A percentile compares a stretch with the other conserved stretches of the same genome.
Conservation (phyloP, 2,797 vertebrate genomes). For the Chloroceryle inda region DNA sequence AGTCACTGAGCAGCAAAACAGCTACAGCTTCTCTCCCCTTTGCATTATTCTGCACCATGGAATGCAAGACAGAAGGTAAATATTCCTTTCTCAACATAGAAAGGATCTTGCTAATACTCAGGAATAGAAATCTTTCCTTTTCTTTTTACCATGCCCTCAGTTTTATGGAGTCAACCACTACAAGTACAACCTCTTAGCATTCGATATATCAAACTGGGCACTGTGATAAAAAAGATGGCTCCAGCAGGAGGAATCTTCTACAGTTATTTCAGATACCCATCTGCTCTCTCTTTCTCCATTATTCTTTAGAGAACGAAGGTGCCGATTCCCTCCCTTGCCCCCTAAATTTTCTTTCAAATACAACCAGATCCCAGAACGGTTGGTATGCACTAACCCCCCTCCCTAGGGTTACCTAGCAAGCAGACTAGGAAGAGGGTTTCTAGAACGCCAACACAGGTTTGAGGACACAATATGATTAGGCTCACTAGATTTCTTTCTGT, state of each 20-base stretch:
- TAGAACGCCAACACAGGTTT: neutral
- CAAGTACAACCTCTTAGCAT: neutral
- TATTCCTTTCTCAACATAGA: neutral
- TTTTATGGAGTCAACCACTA: neutral
- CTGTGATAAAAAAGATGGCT: neutral
- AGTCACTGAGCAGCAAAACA: neutral
- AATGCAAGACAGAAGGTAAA: neutral
- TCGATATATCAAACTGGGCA: neutral
- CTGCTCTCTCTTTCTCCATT: neutral
- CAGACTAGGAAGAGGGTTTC: neutral
- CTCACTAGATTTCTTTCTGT: neutral
- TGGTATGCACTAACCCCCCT: neutral
- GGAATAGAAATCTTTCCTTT: neutral
- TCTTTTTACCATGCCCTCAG: neutral
- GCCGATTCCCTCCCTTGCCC: neutral
- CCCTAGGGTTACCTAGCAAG: neutral
- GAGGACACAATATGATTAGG: neutral
- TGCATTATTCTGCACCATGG: neutral
- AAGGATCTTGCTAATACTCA: neutral
- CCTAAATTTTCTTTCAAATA: neutral
- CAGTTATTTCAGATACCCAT: neutral
- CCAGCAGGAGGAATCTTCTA: neutral
- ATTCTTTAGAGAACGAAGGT: neutral
- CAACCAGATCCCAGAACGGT: neutral
- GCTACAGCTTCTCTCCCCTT: neutral